Evolutionary conservation across 2,888 invertebrate genomes (phyloP).

Genomic region (Hirudinaria manillensis): DNA sequence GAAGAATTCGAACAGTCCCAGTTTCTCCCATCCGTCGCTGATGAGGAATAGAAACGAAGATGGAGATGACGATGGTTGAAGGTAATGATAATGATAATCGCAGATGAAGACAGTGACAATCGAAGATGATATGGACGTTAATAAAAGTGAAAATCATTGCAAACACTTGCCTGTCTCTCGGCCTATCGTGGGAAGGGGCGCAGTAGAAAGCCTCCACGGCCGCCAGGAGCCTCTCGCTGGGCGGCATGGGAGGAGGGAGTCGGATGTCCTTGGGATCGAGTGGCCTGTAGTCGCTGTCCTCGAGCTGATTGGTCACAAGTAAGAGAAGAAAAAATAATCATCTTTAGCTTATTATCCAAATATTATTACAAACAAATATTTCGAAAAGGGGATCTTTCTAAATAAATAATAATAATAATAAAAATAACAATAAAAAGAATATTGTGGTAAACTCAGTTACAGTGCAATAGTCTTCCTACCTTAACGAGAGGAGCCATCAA

Average conservation of each 20-base stretch:
- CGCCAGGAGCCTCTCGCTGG: conserved; percentile 81
- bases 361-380: too few relatives aligned
- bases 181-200: conserved; percentile 85
- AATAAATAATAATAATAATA: too few relatives aligned
- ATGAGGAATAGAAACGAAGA: conserved; percentile 36
- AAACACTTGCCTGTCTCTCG: conserved; percentile 65
- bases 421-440: background rate
- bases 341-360: too few relatives aligned
- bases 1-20: conserved; percentile 93
- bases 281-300: conserved; percentile 81
- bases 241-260: conserved; percentile 88
- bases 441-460: background rate
- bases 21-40: conserved; percentile 93
- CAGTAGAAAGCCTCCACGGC: conserved; percentile 95
- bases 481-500: conserved; percentile 94
- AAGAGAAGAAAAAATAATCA: background rate
- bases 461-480: conserved; percentile 56
- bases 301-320: conserved; percentile 59
- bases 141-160: background rate
- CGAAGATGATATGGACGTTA: background rate
- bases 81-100: background rate
- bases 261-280: conserved; percentile 83
- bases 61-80: background rate
- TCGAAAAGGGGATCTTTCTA: too few relatives aligned
- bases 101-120: background rate